Percentiles rank a stretch among this genome's conserved stretches.
These are phyloP conservation scores for Ifrita kowaldi DNA, from an alignment of 2,113 vertebrate species.

Conservation along the genomic window DNA sequence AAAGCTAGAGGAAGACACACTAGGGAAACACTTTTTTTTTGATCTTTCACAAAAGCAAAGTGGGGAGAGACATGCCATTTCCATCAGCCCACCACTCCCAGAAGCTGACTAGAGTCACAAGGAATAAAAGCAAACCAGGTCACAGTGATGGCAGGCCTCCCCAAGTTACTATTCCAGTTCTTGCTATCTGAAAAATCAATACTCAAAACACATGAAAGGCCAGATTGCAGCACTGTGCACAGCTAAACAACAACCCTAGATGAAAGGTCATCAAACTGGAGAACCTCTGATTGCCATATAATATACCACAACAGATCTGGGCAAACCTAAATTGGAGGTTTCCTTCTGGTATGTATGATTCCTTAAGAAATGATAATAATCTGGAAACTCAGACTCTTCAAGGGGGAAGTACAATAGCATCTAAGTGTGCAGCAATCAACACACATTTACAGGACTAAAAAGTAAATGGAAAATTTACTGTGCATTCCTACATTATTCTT, in stretches of 20 bases:
- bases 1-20: not conserved
- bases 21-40: not conserved
- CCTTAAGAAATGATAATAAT: not conserved
- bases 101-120: not conserved
- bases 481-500: not conserved
- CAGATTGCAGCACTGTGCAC: not conserved
- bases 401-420: not conserved
- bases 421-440: not conserved
- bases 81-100: fast-evolving
- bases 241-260: not conserved
- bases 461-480: not conserved
- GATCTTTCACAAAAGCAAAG: not conserved
- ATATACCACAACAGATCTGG: not conserved
- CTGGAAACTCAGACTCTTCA: not conserved
- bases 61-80: not conserved
- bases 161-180: not conserved
- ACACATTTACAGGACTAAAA: not conserved
- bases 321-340: not conserved
- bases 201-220: not conserved
- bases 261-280: not conserved
- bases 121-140: not conserved
- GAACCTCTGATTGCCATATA: not conserved
- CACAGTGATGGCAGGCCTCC: not conserved
- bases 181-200: conserved; percentile 4
- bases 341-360: not conserved